phyloP scores from a whole-genome alignment of 2,888 invertebrate species.

The Scrobipalpa costella region DNA sequence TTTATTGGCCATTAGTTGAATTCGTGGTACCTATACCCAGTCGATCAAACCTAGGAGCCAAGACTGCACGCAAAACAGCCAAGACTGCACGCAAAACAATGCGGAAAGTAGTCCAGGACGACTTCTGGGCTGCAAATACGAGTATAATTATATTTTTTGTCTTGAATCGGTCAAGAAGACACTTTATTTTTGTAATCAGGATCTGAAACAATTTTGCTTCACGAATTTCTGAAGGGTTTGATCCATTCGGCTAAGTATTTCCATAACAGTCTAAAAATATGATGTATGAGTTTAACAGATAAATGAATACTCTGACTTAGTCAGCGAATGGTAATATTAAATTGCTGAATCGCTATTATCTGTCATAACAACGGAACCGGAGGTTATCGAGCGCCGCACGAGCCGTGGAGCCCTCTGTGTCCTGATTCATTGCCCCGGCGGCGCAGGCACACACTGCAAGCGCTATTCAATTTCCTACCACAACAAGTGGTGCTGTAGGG shows the following conservation, averaged over 20 bases:
- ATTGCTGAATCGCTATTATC: not conserved
- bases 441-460: constrained; percentile 28
- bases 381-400: constrained; percentile 34
- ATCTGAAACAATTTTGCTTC: no score
- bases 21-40: no score
- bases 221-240: no score
- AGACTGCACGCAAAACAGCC: no score
- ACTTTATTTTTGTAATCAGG: no score
- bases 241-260: no score
- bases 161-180: no score
- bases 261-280: not conserved
- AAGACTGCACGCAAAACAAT: no score
- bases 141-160: no score
- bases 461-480: constrained; percentile 42
- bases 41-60: no score
- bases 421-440: constrained; percentile 40
- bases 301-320: not conserved
- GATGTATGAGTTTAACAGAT: not conserved
- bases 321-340: not conserved
- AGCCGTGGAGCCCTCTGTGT: constrained; percentile 24
- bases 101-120: no score
- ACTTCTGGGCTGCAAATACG: no score
- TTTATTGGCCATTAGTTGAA: not conserved
- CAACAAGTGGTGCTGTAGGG: not conserved
- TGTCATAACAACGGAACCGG: constrained; percentile 19